These are phyloP conservation scores for Solenopsis invicta DNA, from an alignment of 1,140 invertebrate genomes.

Conservation along the genomic window DNA sequence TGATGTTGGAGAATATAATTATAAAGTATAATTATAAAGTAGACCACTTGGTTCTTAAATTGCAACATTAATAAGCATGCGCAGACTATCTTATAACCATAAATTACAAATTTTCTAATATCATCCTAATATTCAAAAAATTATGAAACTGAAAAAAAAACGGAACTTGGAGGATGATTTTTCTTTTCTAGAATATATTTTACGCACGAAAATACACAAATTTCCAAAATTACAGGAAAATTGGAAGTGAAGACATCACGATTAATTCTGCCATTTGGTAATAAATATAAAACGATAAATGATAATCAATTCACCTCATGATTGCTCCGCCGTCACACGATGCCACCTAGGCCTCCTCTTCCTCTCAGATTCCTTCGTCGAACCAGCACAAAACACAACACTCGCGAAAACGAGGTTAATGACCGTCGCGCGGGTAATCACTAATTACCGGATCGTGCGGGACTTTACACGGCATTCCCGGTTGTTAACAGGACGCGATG, in stretches of 20 bases:
- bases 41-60: no score
- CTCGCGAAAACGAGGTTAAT: conserved; percentile 3
- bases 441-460: background rate
- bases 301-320: background rate
- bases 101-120: no score
- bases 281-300: conserved; percentile 10
- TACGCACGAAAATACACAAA: no score
- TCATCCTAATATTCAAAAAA: no score
- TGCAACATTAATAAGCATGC: no score
- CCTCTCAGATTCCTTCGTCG: background rate
- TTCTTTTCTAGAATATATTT: no score
- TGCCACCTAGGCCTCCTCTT: background rate
- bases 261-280: background rate
- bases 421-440: background rate
- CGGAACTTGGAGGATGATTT: no score
- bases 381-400: background rate
- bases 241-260: background rate
- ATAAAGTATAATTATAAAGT: no score
- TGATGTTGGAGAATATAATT: no score
- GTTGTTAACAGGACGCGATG: conserved; percentile 1
- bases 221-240: no score
- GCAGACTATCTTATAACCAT: no score
- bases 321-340: background rate
- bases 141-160: no score
- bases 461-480: background rate